Evolutionary conservation across 2,113 vertebrate species (phyloP).

Genomic region (Steatornis caripensis): DNA sequence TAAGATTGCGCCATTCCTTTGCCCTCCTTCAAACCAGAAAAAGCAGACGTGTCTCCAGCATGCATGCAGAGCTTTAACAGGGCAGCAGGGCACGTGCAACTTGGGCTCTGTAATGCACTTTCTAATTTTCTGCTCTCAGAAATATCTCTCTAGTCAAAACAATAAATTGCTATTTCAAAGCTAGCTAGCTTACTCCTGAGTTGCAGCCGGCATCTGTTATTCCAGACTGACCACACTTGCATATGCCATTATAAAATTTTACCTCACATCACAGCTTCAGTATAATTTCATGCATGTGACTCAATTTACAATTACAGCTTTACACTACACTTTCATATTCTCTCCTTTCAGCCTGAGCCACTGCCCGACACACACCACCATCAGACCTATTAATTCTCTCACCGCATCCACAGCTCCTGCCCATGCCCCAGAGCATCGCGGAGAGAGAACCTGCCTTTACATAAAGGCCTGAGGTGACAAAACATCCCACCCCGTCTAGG

Average conservation of each 20-base stretch:
- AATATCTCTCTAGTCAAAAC: neutral
- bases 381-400: neutral
- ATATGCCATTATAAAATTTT: neutral
- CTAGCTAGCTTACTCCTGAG: neutral
- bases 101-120: neutral
- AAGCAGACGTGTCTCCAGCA: neutral
- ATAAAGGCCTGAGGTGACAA: neutral
- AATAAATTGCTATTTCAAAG: neutral
- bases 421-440: neutral
- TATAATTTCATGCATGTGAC: neutral
- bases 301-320: neutral
- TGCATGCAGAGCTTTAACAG: neutral
- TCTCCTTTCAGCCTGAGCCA: neutral
- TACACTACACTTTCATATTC: neutral
- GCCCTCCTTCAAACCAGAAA: neutral
- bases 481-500: constrained; percentile 9
- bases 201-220: neutral
- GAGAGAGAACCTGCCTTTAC: neutral
- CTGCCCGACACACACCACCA: neutral
- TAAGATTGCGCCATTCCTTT: neutral
- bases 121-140: neutral
- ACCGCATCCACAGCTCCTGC: neutral
- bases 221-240: neutral
- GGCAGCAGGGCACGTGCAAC: neutral
- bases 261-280: neutral